Percentiles rank a stretch among this genome's conserved stretches.
Conservation (phyloP, 2,113 vertebrate species). For the Forbesichthys agassizii region DNA sequence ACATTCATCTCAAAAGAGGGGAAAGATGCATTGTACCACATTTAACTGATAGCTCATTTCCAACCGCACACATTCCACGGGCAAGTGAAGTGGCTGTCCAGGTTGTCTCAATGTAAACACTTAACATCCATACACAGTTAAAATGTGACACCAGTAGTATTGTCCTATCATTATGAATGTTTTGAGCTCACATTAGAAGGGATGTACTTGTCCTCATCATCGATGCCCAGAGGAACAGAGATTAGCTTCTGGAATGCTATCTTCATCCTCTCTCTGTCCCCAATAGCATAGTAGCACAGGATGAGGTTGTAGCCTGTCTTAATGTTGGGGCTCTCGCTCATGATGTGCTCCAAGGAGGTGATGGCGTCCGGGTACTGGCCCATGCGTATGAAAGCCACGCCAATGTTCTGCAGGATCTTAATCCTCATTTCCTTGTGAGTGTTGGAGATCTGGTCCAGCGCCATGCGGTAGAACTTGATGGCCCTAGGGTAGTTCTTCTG, state of each 20-base stretch:
- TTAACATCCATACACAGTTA: no score
- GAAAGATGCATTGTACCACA: no score
- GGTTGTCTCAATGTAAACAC: no score
- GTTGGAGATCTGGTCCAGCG: conserved; percentile 93
- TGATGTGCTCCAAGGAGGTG: conserved; percentile 92
- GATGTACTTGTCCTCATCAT: conserved; percentile 93
- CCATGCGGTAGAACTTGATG: conserved; percentile 98
- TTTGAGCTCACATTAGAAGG: conserved; percentile 81
- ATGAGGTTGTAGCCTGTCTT: conserved; percentile 93
- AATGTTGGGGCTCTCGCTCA: conserved; percentile 88
- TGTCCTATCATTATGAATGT: not conserved
- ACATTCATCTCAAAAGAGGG: no score
- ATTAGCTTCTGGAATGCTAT: conserved; percentile 95
- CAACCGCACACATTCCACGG: no score
- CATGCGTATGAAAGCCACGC: conserved; percentile 89
- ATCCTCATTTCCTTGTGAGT: conserved; percentile 92
- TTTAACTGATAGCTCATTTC: no score
- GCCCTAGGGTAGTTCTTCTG: conserved; percentile 95
- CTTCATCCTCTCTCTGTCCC: conserved; percentile 93
- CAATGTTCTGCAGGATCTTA: conserved; percentile 98
- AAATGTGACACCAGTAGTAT: no score
- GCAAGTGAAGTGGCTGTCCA: no score
- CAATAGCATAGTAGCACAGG: conserved; percentile 89
- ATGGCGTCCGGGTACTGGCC: conserved; percentile 92
- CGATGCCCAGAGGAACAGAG: conserved; percentile 86